phyloP scores from a whole-genome alignment of 1,140 invertebrate species.

The Drosophila pseudoananassae region DNA sequence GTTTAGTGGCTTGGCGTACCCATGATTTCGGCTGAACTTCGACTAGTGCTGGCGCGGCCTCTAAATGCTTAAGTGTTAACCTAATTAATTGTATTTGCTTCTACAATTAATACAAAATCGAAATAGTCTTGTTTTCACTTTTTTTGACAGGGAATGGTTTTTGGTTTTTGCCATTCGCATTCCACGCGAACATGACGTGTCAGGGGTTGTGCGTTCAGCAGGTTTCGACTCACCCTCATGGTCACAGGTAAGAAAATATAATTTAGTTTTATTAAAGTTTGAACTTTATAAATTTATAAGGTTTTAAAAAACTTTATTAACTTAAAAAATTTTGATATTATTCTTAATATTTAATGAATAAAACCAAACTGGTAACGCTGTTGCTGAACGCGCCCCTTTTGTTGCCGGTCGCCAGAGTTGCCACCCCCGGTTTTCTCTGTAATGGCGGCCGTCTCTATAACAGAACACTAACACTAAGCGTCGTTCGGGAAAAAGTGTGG shows the following conservation, averaged over 20 bases:
- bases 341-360: background rate
- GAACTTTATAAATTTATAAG: background rate
- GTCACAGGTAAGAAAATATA: background rate
- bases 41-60: slow-evolving; percentile 59
- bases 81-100: slow-evolving; percentile 65
- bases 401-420: slow-evolving; percentile 60
- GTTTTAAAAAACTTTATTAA: too few species aligned
- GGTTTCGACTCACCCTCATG: background rate
- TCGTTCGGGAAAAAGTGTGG: slow-evolving; percentile 67
- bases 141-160: slow-evolving; percentile 62
- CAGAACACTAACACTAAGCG: slow-evolving; percentile 30
- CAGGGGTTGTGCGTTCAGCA: slow-evolving; percentile 61
- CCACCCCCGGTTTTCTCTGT: slow-evolving; percentile 56
- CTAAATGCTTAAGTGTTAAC: slow-evolving; percentile 69
- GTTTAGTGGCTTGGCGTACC: slow-evolving; percentile 42
- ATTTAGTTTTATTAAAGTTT: background rate
- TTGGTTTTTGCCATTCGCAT: slow-evolving; percentile 54
- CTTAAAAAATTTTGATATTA: background rate
- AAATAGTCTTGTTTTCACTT: slow-evolving; percentile 73
- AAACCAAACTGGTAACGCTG: background rate
- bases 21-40: slow-evolving; percentile 61
- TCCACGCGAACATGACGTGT: slow-evolving; percentile 72
- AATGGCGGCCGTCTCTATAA: slow-evolving; percentile 66
- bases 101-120: slow-evolving; percentile 53
- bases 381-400: slow-evolving; percentile 47